Evolutionary conservation across 64 coral and sea anemone species (phyloP), one percentile per base, ranked within the genome.

Genomic region (Stylophora pistillata): DNA sequence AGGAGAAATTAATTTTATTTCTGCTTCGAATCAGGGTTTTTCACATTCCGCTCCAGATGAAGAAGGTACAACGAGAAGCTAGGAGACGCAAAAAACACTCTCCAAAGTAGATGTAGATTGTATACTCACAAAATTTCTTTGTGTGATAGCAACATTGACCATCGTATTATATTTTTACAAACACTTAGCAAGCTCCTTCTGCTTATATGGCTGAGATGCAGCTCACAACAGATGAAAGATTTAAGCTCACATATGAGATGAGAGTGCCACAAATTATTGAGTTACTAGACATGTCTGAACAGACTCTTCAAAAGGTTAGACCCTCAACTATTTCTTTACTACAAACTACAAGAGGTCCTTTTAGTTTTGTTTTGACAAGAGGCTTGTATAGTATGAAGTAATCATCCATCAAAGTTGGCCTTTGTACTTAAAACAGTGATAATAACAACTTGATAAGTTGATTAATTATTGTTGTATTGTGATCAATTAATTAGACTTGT

Each of bases 151-250:
- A 9, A 78, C 54, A 52, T 15, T 73, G 23, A 79, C 7, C 13
- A 60, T 29, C 3, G 6, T 29, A 28, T 17, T 2, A 37, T 11
- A 65, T 65, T n/a, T 18, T 47, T 20, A 21, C 16, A 15, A 15
- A 66, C 16, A n/a, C 80, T 3, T 79, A 98, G 96, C 96, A 99
- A 95, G 93, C 96, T 26, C 96, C 96, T 73, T 99, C 96, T 73
- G 96, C 96, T 57, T 99, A 90, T 30, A 94, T 98, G 90, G 96
- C 96, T 65, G 96, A 98, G 84, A 98, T 98, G 96, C 93, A 98
- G 61, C 75, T 99, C 15, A 99, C 90, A 18, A 99, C 96, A 60
- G 86, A 92, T 30, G 96, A 99, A 84, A 93, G 90, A 66, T 81
- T 99, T 13, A 99, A 95, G 64, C 72, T 90, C 54, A 99, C 96